A percentile compares a stretch with the other conserved stretches of the same genome.
phyloP scores from a whole-genome alignment of 2,797 vertebrate species.

The Cossypha polioptera region DNA sequence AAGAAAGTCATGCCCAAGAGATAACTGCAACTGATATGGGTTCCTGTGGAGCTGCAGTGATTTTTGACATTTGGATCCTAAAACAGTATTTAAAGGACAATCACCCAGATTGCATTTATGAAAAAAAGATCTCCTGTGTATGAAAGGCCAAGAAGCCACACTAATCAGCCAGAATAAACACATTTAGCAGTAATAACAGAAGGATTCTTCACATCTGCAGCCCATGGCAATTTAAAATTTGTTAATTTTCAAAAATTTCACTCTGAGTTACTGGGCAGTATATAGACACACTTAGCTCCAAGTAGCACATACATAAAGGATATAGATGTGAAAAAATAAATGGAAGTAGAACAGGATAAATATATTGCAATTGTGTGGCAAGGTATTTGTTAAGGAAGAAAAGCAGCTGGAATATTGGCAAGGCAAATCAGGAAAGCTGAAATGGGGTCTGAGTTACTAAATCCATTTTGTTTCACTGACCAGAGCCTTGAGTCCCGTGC shows the following conservation, averaged over 20 bases:
- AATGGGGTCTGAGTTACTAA: neutral
- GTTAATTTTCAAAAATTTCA: neutral
- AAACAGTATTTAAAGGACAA: neutral
- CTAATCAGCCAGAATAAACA: neutral
- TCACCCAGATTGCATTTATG: neutral
- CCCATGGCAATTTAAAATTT: neutral
- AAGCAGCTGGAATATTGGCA: neutral
- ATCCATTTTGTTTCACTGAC: neutral
- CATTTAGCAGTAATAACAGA: neutral
- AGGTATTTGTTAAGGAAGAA: neutral
- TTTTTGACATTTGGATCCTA: neutral
- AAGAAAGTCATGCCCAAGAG: neutral
- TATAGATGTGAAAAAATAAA: neutral
- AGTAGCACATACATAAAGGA: neutral
- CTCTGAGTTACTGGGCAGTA: neutral
- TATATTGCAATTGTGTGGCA: neutral
- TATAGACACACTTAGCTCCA: neutral
- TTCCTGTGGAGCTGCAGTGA: neutral
- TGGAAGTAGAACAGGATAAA: neutral
- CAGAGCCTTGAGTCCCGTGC: neutral
- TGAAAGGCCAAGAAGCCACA: neutral
- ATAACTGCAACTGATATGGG: neutral
- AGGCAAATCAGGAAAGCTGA: neutral
- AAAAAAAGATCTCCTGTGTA: neutral
- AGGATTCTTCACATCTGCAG: neutral